Evolutionary conservation across 1,140 invertebrate species (phyloP).

Genomic region (Leptinotarsa defecta): DNA sequence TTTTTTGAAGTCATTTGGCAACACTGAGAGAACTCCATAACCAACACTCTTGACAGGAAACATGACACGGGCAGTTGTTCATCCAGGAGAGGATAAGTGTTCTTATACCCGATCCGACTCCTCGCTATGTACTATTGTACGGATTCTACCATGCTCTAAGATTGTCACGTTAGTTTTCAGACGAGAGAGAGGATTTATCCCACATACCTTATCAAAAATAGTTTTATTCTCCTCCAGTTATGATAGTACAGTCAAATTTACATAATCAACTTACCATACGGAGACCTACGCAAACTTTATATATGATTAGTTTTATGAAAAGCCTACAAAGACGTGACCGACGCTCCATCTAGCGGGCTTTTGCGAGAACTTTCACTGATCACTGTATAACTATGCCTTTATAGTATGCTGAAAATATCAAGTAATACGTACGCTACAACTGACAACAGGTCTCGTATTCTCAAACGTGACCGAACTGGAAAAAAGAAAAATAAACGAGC

Average conservation of each 20-base stretch:
- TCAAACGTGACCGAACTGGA: slow-evolving; percentile 14
- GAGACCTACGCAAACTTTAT: slow-evolving; percentile 24
- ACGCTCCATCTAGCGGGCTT: slow-evolving; percentile 4
- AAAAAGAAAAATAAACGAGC: slow-evolving; percentile 20
- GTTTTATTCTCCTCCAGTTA: slow-evolving; percentile 22
- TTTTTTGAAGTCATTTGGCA: no score
- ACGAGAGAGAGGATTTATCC: slow-evolving; percentile 18
- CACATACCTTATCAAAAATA: slow-evolving; percentile 27
- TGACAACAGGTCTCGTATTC: neutral
- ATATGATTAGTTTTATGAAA: slow-evolving; percentile 12
- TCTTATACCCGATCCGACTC: no score
- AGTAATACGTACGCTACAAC: slow-evolving; percentile 27
- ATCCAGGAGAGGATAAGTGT: no score
- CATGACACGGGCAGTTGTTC: no score
- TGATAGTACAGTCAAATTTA: slow-evolving; percentile 27
- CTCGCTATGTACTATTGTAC: neutral
- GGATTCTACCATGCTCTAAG: neutral
- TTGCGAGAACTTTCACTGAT: neutral
- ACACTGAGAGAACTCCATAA: no score
- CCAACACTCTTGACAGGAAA: no score
- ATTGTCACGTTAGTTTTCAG: neutral
- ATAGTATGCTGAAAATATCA: slow-evolving; percentile 16
- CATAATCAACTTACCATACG: slow-evolving; percentile 28
- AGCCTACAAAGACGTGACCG: slow-evolving; percentile 11
- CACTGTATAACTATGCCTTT: slow-evolving; percentile 20